Evolutionary conservation across 2,113 vertebrate genomes (phyloP).

Genomic region (Prolemur simus): DNA sequence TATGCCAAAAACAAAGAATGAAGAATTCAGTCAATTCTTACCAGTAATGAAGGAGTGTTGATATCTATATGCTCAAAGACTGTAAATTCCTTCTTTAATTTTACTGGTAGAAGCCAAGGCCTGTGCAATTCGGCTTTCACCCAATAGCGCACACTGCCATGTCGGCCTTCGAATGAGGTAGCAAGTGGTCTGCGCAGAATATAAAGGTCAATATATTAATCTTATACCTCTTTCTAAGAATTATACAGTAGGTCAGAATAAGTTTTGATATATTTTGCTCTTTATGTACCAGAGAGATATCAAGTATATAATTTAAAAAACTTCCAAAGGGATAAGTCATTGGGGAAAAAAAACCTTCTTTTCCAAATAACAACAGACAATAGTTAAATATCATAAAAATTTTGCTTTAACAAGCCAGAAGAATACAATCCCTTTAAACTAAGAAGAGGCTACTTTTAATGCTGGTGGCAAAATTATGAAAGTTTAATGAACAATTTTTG

Average conservation of each 20-base stretch:
- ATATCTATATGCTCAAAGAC: constrained; percentile 99
- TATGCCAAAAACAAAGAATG: constrained; percentile 79
- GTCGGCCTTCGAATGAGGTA: constrained; percentile 99
- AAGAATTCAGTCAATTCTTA: constrained; percentile 86
- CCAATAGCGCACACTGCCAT: constrained; percentile 99
- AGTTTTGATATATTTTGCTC: constrained; percentile 71
- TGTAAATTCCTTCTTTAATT: constrained; percentile 99
- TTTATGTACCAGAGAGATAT: constrained; percentile 66
- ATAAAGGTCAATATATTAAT: constrained; percentile 84
- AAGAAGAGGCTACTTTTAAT: constrained; percentile 75
- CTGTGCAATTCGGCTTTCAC: constrained; percentile 99
- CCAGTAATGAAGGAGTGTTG: constrained; percentile 99
- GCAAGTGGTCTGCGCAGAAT: constrained; percentile 94
- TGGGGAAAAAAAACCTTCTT: constrained; percentile 69
- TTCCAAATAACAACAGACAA: constrained; percentile 27
- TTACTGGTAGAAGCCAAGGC: constrained; percentile 98
- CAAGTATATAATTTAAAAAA: constrained; percentile 57
- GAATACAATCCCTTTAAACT: constrained; percentile 73
- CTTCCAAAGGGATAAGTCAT: constrained; percentile 76
- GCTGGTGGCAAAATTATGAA: constrained; percentile 71
- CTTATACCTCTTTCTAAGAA: constrained; percentile 71
- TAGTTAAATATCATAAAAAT: constrained; percentile 66
- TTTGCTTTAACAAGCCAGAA: constrained; percentile 77
- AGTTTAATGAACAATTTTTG: constrained; percentile 43
- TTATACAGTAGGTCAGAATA: constrained; percentile 67